Evolutionary conservation across 2,888 invertebrate genomes (phyloP).

Genomic region (Gerris lacustris): DNA sequence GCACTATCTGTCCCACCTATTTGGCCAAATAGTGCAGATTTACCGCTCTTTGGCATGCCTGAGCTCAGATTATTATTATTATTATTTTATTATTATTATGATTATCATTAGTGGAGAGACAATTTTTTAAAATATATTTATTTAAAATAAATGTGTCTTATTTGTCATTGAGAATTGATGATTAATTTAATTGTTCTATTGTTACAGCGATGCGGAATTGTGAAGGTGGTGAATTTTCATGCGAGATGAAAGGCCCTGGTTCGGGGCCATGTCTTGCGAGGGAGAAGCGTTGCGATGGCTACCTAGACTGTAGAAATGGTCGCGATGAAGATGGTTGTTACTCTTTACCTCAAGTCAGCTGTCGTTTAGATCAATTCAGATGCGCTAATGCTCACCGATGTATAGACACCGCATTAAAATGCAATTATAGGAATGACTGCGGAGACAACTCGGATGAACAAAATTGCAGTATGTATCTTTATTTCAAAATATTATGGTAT

Average conservation of each 20-base stretch:
- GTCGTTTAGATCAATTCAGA: constrained; percentile 67
- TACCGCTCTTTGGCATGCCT: too few species aligned
- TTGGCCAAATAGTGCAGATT: too few species aligned
- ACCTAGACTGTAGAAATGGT: constrained; percentile 73
- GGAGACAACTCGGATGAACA: constrained; percentile 83
- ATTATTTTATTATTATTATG: too few species aligned
- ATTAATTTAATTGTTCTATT: constrained; percentile 18
- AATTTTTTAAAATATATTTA: too few species aligned
- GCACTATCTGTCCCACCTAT: too few species aligned
- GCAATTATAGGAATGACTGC: constrained; percentile 83
- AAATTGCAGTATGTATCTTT: constrained; percentile 61
- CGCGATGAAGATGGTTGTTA: constrained; percentile 66
- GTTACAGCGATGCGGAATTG: constrained; percentile 75
- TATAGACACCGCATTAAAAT: constrained; percentile 61
- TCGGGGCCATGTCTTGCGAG: constrained; percentile 75
- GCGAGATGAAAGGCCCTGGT: constrained; percentile 53
- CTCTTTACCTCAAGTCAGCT: constrained; percentile 40
- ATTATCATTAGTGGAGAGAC: too few species aligned
- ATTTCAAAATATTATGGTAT: not conserved
- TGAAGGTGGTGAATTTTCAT: constrained; percentile 68
- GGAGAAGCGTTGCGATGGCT: constrained; percentile 83
- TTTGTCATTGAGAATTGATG: too few species aligned
- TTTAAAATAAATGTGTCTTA: too few species aligned
- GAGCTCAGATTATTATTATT: too few species aligned
- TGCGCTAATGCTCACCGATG: constrained; percentile 71